Percentiles rank a stretch among this genome's conserved stretches.
Conservation (phyloP, 2,797 vertebrate genomes). For the Myripristis murdjan region DNA sequence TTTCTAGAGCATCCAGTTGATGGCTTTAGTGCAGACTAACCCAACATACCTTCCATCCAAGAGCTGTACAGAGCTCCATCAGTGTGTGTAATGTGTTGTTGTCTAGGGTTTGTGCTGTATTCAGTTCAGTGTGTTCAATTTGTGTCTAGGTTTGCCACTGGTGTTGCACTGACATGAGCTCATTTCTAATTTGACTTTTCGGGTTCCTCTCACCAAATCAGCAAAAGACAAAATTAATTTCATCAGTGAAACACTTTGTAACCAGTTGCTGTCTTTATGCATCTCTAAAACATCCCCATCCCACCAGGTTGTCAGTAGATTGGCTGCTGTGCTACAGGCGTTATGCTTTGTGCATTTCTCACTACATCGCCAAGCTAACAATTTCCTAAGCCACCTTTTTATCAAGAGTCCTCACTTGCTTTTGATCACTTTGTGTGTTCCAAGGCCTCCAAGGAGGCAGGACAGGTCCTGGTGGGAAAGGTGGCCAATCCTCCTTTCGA, state of each 20-base stretch:
- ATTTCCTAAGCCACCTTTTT: slow-evolving; percentile 60
- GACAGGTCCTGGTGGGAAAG: slow-evolving; percentile 93
- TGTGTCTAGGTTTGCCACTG: slow-evolving; percentile 79
- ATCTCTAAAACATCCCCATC: slow-evolving; percentile 56
- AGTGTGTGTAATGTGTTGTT: slow-evolving; percentile 61
- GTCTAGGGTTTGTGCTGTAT: slow-evolving; percentile 67
- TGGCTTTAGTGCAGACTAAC: slow-evolving; percentile 76
- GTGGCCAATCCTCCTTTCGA: slow-evolving; percentile 91
- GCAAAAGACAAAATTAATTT: slow-evolving; percentile 47
- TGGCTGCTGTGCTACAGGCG: slow-evolving; percentile 81
- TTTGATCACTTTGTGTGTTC: slow-evolving; percentile 64
- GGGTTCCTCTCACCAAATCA: slow-evolving; percentile 56
- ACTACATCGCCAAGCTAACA: slow-evolving; percentile 62
- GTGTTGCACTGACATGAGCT: slow-evolving; percentile 73
- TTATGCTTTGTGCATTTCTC: slow-evolving; percentile 69
- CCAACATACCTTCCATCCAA: slow-evolving; percentile 75
- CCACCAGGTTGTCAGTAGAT: slow-evolving; percentile 73
- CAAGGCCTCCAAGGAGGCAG: slow-evolving; percentile 93
- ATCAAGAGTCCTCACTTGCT: slow-evolving; percentile 40
- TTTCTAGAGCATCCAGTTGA: slow-evolving; percentile 72
- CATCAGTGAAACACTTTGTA: slow-evolving; percentile 55
- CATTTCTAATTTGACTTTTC: slow-evolving; percentile 62
- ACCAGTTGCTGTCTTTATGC: slow-evolving; percentile 55
- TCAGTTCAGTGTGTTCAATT: slow-evolving; percentile 66
- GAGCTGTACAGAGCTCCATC: slow-evolving; percentile 74